A percentile compares a stretch with the other conserved stretches of the same genome.
Evolutionary conservation across 2,113 vertebrate species (phyloP).

Genomic region (Silurus meridionalis): DNA sequence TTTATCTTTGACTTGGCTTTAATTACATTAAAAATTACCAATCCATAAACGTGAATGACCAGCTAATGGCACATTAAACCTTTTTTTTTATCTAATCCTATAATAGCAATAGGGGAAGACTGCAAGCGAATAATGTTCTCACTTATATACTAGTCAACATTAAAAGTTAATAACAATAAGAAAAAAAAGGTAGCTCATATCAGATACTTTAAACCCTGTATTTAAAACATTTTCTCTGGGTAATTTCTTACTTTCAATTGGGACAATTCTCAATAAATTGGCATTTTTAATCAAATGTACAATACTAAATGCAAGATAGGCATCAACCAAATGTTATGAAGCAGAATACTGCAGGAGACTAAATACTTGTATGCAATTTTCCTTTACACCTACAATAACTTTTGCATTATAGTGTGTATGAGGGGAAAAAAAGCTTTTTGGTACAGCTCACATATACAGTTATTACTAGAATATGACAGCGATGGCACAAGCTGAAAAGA

Average conservation of each 20-base stretch:
- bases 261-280: background rate
- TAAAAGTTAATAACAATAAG: background rate
- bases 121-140: background rate
- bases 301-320: background rate
- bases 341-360: background rate
- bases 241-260: background rate
- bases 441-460: background rate
- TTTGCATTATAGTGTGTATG: background rate
- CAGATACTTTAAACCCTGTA: background rate
- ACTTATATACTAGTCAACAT: background rate
- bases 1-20: background rate
- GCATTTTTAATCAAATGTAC: background rate
- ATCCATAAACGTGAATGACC: background rate
- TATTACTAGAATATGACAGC: constrained; percentile 20
- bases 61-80: background rate
- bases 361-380: background rate
- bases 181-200: background rate
- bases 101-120: background rate
- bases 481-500: background rate
- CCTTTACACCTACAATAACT: background rate
- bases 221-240: background rate
- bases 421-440: background rate
- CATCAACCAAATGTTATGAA: background rate
- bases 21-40: background rate
- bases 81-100: background rate